Conservation (phyloP, 2,888 invertebrate species). For the Drosophila pseudotakahashii region DNA sequence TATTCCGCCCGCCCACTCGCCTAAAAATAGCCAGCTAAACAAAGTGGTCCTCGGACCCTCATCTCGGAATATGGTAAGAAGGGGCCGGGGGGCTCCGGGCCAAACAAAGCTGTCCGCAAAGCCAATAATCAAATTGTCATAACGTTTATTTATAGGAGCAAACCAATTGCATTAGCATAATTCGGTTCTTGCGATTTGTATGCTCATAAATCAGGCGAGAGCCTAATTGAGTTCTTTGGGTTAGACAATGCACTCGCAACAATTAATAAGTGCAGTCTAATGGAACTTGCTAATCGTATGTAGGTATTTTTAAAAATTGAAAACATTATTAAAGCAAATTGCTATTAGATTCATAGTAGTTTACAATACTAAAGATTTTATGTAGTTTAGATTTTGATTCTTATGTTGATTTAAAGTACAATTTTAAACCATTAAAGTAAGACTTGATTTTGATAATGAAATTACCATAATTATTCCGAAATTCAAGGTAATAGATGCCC, state of each 20-base stretch:
- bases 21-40: constrained; percentile 46
- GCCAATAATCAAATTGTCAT: constrained; percentile 76
- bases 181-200: constrained; percentile 52
- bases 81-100: neutral
- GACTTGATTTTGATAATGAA: neutral
- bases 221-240: constrained; percentile 57
- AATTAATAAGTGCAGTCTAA: neutral
- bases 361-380: no score
- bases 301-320: neutral
- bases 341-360: no score
- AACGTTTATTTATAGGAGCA: constrained; percentile 68
- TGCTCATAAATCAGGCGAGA: constrained; percentile 46
- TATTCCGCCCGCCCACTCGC: neutral
- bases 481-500: neutral
- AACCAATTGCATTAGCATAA: constrained; percentile 71
- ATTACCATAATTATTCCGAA: neutral
- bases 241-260: constrained; percentile 32
- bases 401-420: no score
- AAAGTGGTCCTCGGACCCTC: constrained; percentile 27
- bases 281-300: neutral
- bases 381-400: no score
- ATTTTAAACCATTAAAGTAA: no score
- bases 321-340: no score
- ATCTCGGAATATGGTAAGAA: neutral
- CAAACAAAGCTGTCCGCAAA: constrained; percentile 49